Conservation (phyloP, 2,797 vertebrate genomes). For the Peromyscus nudipes region DNA sequence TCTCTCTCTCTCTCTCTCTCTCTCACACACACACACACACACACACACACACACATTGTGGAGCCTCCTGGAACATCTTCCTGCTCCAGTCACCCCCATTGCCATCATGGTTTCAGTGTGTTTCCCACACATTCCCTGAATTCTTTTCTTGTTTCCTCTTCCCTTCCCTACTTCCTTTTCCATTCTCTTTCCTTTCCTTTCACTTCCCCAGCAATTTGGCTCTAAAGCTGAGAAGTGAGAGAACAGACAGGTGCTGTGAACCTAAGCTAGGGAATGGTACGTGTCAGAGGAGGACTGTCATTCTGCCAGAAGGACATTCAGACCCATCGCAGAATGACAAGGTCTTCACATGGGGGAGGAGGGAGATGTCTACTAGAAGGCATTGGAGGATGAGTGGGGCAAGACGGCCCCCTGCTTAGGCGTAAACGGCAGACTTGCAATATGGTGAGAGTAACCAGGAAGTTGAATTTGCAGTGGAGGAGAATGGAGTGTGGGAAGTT, state of each 20-base stretch:
- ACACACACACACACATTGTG: neutral
- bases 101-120: neutral
- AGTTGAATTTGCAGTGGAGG: neutral
- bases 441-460: neutral
- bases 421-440: neutral
- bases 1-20: no score
- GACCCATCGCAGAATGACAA: neutral
- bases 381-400: neutral
- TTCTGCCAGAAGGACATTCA: neutral
- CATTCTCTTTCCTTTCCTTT: neutral
- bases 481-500: neutral
- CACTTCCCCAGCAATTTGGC: neutral
- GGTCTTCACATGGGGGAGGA: no score
- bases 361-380: fast-evolving
- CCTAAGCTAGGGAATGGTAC: neutral
- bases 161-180: neutral
- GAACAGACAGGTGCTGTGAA: neutral
- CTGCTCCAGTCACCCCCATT: neutral
- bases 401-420: fast-evolving
- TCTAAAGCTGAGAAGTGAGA: neutral
- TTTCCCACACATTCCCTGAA: neutral
- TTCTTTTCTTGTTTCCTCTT: neutral
- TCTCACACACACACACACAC: neutral
- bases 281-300: neutral
- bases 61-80: neutral